Percentiles rank a stretch among this genome's conserved stretches.
Evolutionary conservation across 1,140 invertebrate genomes (phyloP).

Genomic region (Andricus grossulariae): DNA sequence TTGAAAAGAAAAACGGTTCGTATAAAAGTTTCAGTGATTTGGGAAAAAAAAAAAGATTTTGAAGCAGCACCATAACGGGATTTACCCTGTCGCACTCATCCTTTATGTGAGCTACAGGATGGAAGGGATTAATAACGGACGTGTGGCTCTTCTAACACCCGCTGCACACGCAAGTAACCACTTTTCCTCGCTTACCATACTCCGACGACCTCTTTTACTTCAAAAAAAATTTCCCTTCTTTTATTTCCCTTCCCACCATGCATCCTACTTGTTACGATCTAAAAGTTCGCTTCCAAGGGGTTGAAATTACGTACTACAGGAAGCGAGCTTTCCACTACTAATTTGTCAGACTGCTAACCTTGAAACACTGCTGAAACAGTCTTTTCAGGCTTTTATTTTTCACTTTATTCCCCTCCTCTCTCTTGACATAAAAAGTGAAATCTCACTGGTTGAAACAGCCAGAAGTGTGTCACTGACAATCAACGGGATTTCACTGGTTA

Average conservation of each 20-base stretch:
- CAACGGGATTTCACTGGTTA: too few species aligned
- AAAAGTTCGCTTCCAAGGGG: slow-evolving; percentile 3
- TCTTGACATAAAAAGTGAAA: too few species aligned
- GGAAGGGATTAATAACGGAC: neutral
- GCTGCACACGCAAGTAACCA: slow-evolving; percentile 52
- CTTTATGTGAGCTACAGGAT: neutral
- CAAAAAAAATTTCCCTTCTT: slow-evolving; percentile 45
- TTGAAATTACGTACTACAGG: neutral
- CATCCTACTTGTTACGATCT: neutral
- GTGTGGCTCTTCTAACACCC: slow-evolving; percentile 47
- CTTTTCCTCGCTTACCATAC: slow-evolving; percentile 52
- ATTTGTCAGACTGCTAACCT: neutral
- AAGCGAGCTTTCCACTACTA: neutral
- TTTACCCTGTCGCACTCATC: neutral
- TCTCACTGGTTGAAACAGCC: too few species aligned
- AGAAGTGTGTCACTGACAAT: too few species aligned
- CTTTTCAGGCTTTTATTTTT: neutral
- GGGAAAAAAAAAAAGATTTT: neutral
- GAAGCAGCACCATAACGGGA: neutral
- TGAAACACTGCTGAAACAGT: neutral
- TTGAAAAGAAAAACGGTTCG: neutral
- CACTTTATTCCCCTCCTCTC: neutral
- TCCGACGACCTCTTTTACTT: slow-evolving; percentile 45
- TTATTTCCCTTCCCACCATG: slow-evolving; percentile 1
- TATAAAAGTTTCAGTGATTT: neutral